These are phyloP conservation scores for Panopea generosa DNA, from an alignment of 2,888 invertebrate species.

Conservation along the genomic window DNA sequence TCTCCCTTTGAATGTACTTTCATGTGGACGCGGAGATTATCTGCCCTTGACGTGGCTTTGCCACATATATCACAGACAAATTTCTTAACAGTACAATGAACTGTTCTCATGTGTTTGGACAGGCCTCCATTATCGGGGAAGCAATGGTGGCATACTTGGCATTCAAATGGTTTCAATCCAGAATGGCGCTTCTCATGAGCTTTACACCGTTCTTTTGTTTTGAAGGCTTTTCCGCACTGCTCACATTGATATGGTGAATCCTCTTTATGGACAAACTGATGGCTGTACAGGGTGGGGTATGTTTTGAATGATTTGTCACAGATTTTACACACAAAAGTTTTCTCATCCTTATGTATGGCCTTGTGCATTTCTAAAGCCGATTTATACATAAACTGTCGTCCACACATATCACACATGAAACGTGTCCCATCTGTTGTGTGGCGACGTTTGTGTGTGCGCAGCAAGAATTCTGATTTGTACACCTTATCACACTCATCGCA, in stretches of 20 bases:
- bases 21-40: constrained; percentile 80
- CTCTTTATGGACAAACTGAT: constrained; percentile 77
- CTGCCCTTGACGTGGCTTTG: constrained; percentile 77
- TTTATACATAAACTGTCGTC: constrained; percentile 78
- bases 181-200: constrained; percentile 80
- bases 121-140: constrained; percentile 82
- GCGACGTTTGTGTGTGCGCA: constrained; percentile 72
- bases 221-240: constrained; percentile 78
- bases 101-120: constrained; percentile 79
- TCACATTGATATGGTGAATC: constrained; percentile 74
- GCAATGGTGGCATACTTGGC: constrained; percentile 74
- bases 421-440: constrained; percentile 71
- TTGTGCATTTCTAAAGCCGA: constrained; percentile 79
- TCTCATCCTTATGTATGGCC: constrained; percentile 74
- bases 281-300: constrained; percentile 80
- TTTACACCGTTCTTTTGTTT: constrained; percentile 77
- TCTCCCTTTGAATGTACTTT: constrained; percentile 68
- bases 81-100: constrained; percentile 75
- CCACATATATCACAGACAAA: constrained; percentile 81
- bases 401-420: constrained; percentile 80
- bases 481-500: constrained; percentile 79
- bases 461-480: constrained; percentile 76
- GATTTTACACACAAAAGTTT: constrained; percentile 71
- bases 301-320: constrained; percentile 82
- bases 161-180: constrained; percentile 73